Evolutionary conservation across 2,113 vertebrate genomes (phyloP), one percentile per base, ranked within the genome.

Genomic region (Salvator merianae): DNA sequence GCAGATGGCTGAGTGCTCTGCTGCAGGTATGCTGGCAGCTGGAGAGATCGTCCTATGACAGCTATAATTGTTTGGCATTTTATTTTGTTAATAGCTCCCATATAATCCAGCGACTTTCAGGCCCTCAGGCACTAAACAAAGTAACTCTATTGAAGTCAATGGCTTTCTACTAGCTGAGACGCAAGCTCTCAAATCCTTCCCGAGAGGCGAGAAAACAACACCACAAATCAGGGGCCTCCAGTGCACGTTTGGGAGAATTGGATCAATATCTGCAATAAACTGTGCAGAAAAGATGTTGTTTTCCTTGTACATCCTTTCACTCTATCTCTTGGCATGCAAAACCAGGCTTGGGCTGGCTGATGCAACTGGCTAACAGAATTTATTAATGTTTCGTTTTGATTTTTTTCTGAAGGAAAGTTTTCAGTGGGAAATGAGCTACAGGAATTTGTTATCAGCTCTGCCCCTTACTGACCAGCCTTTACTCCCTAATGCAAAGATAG

Each of bases 31-130:
- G 80, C 66, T n/a, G 32, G 68, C 62, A 32, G 80, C 74, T 82
- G 18, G 28, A 66, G 59, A 73, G 55, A 78, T 72, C 66, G 24
- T 86, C 43, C 62, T 53, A 40, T 77, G 66, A 86, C 16, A 53
- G 70, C 81, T 16, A 9, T 0, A 2, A 70, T 81, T 59, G 82
- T 83, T 1, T 0, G 75, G 26, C 0, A 24, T 50, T 84, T 85
- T 63, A 3, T 66, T 68, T n/a, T 69, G 76, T 86, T 83, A 91
- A 81, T 85, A 62, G 86, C 59, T 63, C 16, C 63, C 73, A 81
- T 63, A 55, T 70, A 10, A 86, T 71, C 50, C 0, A 18, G 20
- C 77, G 83, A n/a, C 0, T 53, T 63, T 68, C 59, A 0, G 83
- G 13, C 68, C 65, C 70, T 47, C 74, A 28, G 55, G 43, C 73